Conservation (phyloP, 2,113 vertebrate species). For the Recurvirostra avosetta region DNA sequence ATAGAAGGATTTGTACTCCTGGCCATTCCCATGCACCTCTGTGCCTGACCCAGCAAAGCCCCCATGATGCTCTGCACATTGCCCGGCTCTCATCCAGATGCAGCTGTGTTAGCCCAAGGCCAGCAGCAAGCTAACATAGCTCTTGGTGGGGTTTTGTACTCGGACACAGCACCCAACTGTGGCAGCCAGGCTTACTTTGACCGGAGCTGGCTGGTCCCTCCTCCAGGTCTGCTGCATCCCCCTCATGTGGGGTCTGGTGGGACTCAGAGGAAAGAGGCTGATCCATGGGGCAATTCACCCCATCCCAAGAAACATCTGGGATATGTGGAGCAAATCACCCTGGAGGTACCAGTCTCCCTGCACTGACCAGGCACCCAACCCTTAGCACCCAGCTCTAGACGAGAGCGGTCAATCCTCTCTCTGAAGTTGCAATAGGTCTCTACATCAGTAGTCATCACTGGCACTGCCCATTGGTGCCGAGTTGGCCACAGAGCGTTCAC, state of each 20-base stretch:
- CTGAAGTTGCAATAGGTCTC: rapidly evolving
- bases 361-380: background rate
- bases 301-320: background rate
- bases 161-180: rapidly evolving
- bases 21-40: background rate
- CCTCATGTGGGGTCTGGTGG: background rate
- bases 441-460: rapidly evolving
- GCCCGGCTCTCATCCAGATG: background rate
- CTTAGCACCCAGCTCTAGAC: background rate
- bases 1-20: background rate
- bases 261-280: background rate
- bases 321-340: background rate
- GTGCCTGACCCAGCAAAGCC: background rate
- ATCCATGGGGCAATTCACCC: background rate
- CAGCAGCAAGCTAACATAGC: background rate
- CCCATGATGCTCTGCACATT: rapidly evolving
- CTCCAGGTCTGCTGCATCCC: background rate
- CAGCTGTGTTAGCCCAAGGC: background rate
- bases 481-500: background rate
- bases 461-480: background rate
- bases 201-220: background rate
- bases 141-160: background rate
- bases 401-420: background rate
- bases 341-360: background rate
- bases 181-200: background rate